These are phyloP conservation scores for Dicyrtomina minuta DNA, from an alignment of 2,888 invertebrate species.

Conservation along the genomic window DNA sequence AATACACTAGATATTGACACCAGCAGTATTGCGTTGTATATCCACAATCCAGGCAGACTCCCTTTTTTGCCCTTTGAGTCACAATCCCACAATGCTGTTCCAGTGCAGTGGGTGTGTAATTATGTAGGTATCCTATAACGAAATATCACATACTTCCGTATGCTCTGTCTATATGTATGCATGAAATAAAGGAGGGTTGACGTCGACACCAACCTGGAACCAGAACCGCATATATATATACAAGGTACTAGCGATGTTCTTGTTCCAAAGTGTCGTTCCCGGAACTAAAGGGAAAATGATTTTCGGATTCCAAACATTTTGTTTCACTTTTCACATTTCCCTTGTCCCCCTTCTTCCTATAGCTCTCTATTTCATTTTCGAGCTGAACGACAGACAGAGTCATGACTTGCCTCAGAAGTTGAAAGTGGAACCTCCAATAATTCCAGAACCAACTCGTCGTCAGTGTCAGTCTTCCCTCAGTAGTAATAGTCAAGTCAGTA, in stretches of 20 bases:
- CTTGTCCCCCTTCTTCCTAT: slow-evolving; percentile 2
- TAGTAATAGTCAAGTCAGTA: no score
- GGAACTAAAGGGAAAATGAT: slow-evolving; percentile 9
- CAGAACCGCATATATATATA: no score
- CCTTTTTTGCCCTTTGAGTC: not conserved
- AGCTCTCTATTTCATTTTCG: slow-evolving; percentile 12
- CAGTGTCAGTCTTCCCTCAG: no score
- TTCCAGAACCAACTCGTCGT: no score
- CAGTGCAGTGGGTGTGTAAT: not conserved
- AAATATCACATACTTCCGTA: no score
- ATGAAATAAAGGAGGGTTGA: not conserved
- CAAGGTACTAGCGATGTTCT: no score
- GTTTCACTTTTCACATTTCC: slow-evolving; percentile 13
- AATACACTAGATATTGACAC: slow-evolving; percentile 22
- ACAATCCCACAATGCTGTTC: not conserved
- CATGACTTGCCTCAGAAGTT: no score
- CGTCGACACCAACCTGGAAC: no score
- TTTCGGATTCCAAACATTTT: slow-evolving; percentile 22
- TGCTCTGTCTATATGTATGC: not conserved
- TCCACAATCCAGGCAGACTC: not conserved
- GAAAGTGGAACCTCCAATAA: no score
- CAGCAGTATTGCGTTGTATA: not conserved
- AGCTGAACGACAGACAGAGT: no score
- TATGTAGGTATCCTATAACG: no score
- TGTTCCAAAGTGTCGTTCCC: no score